These are phyloP conservation scores for Lepus oiostolus DNA, from an alignment of 2,797 vertebrate species.

Conservation along the genomic window DNA sequence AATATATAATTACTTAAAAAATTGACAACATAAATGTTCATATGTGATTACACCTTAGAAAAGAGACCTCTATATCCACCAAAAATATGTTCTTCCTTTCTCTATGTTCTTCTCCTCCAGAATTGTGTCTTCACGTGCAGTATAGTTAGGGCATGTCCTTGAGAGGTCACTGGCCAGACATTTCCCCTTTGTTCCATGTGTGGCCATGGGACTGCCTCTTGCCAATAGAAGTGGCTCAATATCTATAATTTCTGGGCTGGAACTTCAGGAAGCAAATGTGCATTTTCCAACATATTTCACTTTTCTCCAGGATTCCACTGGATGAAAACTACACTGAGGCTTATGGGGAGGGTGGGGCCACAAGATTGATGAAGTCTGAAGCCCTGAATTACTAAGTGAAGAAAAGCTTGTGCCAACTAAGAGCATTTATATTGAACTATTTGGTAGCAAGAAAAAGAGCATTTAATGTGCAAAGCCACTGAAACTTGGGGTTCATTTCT, in stretches of 20 bases:
- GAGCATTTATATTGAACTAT: neutral
- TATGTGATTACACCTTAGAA: neutral
- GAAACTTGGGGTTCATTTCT: slow-evolving; percentile 13
- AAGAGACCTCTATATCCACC: neutral
- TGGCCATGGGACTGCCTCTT: neutral
- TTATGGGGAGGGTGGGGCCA: neutral
- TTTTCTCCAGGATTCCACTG: neutral
- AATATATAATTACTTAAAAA: slow-evolving; percentile 10
- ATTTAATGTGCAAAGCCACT: neutral
- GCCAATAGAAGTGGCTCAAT: neutral
- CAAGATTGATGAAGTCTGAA: neutral
- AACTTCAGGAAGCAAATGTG: slow-evolving; percentile 19
- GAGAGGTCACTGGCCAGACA: neutral
- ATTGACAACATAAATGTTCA: neutral
- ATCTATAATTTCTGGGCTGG: neutral
- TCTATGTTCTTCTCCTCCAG: neutral
- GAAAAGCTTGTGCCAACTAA: neutral
- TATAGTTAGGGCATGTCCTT: neutral
- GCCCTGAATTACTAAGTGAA: neutral
- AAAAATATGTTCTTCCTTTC: neutral
- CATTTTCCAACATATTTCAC: neutral
- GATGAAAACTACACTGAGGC: neutral
- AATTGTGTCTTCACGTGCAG: neutral
- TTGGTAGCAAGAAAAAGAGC: neutral
- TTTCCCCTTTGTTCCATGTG: neutral